A percentile compares a stretch with the other conserved stretches of the same genome.
Evolutionary conservation across 2,888 invertebrate genomes (phyloP).

Genomic region (Colostygia pectinataria): DNA sequence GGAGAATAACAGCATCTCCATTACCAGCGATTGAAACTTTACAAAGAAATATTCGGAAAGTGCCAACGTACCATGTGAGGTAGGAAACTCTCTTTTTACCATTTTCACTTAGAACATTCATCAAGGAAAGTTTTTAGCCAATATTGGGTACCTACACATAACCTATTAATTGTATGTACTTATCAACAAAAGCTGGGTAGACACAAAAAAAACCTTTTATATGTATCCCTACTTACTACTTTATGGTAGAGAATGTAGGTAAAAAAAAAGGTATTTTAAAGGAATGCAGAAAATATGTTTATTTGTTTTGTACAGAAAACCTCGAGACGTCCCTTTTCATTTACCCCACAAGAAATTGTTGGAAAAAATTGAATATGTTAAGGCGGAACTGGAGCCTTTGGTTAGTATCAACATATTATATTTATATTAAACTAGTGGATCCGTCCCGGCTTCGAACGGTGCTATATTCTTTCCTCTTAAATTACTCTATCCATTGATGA

Average conservation of each 20-base stretch:
- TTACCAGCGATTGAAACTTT: conserved; percentile 70
- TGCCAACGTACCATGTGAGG: conserved; percentile 58
- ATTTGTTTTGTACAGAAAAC: conserved; percentile 49
- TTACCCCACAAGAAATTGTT: conserved; percentile 84
- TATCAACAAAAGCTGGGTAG: too few species aligned
- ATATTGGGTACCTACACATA: neutral
- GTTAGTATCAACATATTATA: conserved; percentile 54
- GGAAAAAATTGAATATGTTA: conserved; percentile 84
- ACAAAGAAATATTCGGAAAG: conserved; percentile 64
- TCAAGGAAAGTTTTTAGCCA: too few species aligned
- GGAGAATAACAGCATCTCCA: conserved; percentile 39
- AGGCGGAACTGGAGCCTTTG: conserved; percentile 82
- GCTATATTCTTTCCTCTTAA: too few species aligned
- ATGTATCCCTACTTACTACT: conserved; percentile 2
- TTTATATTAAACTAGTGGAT: too few species aligned
- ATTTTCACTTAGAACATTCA: too few species aligned
- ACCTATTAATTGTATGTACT: too few species aligned
- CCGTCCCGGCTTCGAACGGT: too few species aligned
- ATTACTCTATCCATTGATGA: too few species aligned
- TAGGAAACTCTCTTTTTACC: conserved; percentile 26
- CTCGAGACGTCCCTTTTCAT: conserved; percentile 80
- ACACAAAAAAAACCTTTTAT: too few species aligned
- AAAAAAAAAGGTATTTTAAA: too few species aligned
- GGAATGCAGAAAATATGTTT: too few species aligned
- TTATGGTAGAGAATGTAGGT: too few species aligned